These are phyloP conservation scores for Matsumyia berberina DNA, from an alignment of 2,888 invertebrate genomes.

Conservation along the genomic window DNA sequence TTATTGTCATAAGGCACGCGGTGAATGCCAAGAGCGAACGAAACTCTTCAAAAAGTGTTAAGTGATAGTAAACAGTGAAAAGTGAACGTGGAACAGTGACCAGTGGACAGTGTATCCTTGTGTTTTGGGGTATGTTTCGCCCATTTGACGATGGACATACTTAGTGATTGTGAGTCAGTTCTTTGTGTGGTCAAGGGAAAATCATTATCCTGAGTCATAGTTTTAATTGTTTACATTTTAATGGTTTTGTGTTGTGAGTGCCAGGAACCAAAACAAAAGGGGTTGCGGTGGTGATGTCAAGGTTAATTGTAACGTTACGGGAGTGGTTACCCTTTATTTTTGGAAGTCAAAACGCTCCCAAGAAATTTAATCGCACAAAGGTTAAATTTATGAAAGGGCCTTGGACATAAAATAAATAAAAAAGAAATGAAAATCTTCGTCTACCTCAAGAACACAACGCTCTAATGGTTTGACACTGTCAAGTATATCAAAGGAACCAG, in stretches of 20 bases:
- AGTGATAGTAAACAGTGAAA: constrained; percentile 2
- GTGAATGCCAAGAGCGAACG: constrained; percentile 99
- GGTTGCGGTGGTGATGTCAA: not conserved
- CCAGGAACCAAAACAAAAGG: constrained; percentile 27
- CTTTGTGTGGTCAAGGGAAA: constrained; percentile 19
- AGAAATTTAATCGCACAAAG: too few relatives aligned
- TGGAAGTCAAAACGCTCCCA: too few relatives aligned
- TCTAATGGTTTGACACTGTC: too few relatives aligned
- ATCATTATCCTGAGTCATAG: constrained; percentile 41
- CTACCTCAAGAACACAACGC: too few relatives aligned
- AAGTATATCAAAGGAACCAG: too few relatives aligned
- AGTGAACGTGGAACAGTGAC: too few relatives aligned
- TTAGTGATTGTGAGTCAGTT: not conserved
- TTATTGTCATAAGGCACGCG: constrained; percentile 98
- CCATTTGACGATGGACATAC: too few relatives aligned
- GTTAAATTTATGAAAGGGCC: too few relatives aligned
- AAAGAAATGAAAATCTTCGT: too few relatives aligned
- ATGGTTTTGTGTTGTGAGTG: constrained; percentile 34
- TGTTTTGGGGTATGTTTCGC: too few relatives aligned
- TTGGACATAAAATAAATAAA: too few relatives aligned
- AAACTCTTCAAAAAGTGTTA: constrained; percentile 82
- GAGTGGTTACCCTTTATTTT: not conserved
- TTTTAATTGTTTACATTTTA: constrained; percentile 28
- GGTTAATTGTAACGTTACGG: not conserved
- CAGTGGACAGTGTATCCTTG: not conserved